Percentiles rank a stretch among this genome's conserved stretches.
These are phyloP conservation scores for Anabacerthia variegaticeps DNA, from an alignment of 2,797 vertebrate genomes.

Conservation along the genomic window DNA sequence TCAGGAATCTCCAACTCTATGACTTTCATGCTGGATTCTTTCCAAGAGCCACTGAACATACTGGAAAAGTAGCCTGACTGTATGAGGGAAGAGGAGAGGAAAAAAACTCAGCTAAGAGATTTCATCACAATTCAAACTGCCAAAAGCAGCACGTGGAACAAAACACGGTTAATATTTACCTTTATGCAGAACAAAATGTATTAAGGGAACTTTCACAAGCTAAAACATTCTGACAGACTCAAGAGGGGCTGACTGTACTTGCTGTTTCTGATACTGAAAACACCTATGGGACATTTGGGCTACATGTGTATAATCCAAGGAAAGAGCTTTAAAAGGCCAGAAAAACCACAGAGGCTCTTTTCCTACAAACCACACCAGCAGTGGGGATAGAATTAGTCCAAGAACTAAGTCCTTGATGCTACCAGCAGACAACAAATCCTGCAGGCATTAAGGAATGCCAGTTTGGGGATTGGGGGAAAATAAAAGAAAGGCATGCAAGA, in stretches of 20 bases:
- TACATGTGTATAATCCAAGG: not conserved
- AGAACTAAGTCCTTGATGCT: not conserved
- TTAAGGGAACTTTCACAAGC: not conserved
- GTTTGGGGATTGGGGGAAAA: not conserved
- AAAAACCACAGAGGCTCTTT: not conserved
- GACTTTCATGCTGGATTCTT: constrained; percentile 93
- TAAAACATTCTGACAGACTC: not conserved
- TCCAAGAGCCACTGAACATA: constrained; percentile 99
- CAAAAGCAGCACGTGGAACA: not conserved
- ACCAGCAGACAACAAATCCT: not conserved
- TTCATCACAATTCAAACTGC: not conserved
- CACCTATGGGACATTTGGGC: not conserved
- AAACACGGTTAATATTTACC: not conserved
- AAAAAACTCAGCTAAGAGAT: not conserved
- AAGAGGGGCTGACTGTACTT: not conserved
- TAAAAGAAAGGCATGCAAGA: constrained; percentile 36
- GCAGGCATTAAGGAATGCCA: not conserved
- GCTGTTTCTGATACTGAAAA: not conserved
- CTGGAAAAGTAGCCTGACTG: constrained; percentile 98
- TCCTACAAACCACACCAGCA: not conserved
- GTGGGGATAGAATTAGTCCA: not conserved
- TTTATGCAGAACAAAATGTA: not conserved
- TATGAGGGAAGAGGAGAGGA: not conserved
- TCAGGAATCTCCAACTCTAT: constrained; percentile 97
- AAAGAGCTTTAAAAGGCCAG: not conserved